A percentile compares a stretch with the other conserved stretches of the same genome.
Evolutionary conservation across 2,113 vertebrate species (phyloP).

Genomic region (Coreoperca whiteheadi): DNA sequence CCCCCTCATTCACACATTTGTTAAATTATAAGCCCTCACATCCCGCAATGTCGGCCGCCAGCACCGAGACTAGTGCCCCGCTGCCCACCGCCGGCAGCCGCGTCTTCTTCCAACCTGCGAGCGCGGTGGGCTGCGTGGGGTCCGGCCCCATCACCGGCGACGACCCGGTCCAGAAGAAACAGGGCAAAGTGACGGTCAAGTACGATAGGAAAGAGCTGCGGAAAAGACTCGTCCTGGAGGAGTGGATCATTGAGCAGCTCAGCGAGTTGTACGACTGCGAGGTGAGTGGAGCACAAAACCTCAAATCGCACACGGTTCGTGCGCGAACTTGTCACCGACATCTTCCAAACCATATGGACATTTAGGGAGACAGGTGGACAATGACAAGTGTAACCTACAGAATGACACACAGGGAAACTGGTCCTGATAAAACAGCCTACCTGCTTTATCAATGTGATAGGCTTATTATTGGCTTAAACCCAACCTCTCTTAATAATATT

Average conservation of each 20-base stretch:
- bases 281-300: conserved; percentile 80
- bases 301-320: not conserved
- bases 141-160: conserved; percentile 82
- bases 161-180: conserved; percentile 89
- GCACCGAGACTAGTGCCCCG: conserved; percentile 83
- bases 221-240: conserved; percentile 93
- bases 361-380: not conserved
- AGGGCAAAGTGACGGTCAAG: conserved; percentile 98
- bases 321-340: not conserved
- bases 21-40: not conserved
- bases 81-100: conserved; percentile 82
- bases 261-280: conserved; percentile 95
- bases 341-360: not conserved
- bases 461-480: not conserved
- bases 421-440: too few species aligned
- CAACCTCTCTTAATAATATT: not conserved
- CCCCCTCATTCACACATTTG: conserved; percentile 58
- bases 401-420: not conserved
- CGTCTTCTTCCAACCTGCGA: conserved; percentile 91
- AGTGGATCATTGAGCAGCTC: conserved; percentile 98
- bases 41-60: conserved; percentile 84
- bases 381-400: not conserved
- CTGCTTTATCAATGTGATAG: not conserved
- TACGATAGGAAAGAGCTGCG: conserved; percentile 97
- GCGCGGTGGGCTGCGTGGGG: conserved; percentile 84